Conservation (phyloP, 2,797 vertebrate species). For the Rhabdomys pumilio region DNA sequence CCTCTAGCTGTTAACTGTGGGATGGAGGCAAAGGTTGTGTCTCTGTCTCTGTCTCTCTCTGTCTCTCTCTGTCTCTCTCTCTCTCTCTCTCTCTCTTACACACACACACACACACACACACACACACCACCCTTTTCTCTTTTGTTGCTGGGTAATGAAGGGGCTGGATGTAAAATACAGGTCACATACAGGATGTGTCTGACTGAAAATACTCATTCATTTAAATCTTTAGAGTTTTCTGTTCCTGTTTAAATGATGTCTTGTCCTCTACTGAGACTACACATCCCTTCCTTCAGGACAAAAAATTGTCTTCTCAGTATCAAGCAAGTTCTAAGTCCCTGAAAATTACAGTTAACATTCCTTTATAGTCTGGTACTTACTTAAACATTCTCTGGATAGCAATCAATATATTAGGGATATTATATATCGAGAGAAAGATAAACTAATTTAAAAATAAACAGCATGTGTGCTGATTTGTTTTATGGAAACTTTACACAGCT, state of each 20-base stretch:
- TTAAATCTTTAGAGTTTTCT: slow-evolving; percentile 48
- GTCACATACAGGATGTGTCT: not conserved
- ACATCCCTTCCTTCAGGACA: slow-evolving; percentile 15
- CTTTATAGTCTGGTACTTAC: slow-evolving; percentile 25
- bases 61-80: too few species aligned
- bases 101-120: too few species aligned
- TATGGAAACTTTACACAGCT: not conserved
- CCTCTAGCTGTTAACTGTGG: slow-evolving; percentile 16
- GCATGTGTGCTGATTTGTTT: too few species aligned
- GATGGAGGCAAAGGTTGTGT: slow-evolving; percentile 34
- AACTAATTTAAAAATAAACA: slow-evolving; percentile 27
- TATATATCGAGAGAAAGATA: not conserved
- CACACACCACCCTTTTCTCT: not conserved
- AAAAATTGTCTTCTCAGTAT: slow-evolving; percentile 12
- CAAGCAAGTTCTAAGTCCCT: slow-evolving; percentile 12
- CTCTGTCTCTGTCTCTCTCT: too few species aligned
- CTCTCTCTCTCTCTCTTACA: too few species aligned
- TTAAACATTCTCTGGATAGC: slow-evolving; percentile 48
- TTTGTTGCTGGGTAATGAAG: slow-evolving; percentile 56
- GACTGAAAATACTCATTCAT: slow-evolving; percentile 42
- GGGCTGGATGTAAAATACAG: slow-evolving; percentile 31
- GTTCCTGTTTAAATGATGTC: slow-evolving; percentile 55
- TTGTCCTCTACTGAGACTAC: not conserved
- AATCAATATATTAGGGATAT: slow-evolving; percentile 10
- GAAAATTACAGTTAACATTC: slow-evolving; percentile 44